Evolutionary conservation across 2,888 invertebrate species (phyloP).

Genomic region (Mythimna loreyi): DNA sequence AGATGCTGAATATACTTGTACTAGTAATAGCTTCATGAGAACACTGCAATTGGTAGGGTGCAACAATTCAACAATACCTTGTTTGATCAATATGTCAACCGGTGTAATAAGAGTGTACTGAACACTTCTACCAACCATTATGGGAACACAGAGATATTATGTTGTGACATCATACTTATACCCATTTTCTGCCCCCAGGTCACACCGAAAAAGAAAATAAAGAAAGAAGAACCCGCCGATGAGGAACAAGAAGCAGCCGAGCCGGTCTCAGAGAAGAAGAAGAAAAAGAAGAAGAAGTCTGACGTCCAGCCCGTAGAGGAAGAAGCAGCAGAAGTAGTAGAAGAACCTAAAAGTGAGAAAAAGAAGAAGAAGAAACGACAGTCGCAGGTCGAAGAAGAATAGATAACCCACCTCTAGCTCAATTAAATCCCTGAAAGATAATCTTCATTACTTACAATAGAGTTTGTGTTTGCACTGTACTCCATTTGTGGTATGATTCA

Average conservation of each 20-base stretch:
- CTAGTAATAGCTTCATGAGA: no score
- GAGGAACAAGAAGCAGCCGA: conserved; percentile 60
- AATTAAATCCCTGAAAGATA: conserved; percentile 1
- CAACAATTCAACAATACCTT: no score
- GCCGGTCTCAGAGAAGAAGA: conserved; percentile 86
- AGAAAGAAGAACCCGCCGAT: conserved; percentile 56
- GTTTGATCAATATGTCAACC: no score
- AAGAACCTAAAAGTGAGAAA: conserved; percentile 82
- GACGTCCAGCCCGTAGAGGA: conserved; percentile 66
- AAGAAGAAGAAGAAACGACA: conserved; percentile 86
- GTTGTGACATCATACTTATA: background rate
- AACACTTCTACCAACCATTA: no score
- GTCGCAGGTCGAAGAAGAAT: conserved; percentile 78
- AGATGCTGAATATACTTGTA: no score
- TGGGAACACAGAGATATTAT: background rate
- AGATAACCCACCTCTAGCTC: conserved; percentile 60
- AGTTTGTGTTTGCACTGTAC: conserved; percentile 12
- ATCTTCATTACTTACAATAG: background rate
- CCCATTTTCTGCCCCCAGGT: conserved; percentile 64
- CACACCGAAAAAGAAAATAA: conserved; percentile 81
- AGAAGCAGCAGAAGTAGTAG: conserved; percentile 61
- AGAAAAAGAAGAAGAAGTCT: conserved; percentile 89
- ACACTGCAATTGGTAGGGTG: no score
- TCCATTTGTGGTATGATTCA: no score
- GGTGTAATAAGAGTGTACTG: no score